Evolutionary conservation across 2,113 vertebrate genomes (phyloP).

Genomic region (Cavia aperea): DNA sequence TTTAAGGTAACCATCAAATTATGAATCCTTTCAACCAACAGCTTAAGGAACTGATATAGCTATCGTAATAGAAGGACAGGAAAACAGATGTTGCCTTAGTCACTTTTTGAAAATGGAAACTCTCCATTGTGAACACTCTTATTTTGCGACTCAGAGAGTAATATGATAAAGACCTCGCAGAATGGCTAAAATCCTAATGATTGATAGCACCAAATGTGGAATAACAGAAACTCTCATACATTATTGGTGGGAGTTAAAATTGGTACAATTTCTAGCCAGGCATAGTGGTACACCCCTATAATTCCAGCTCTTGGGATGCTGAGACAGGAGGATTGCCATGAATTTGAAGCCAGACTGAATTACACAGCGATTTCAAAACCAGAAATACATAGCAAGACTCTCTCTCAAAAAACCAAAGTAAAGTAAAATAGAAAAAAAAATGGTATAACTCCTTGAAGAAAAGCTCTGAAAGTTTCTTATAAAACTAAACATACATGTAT

Average conservation of each 20-base stretch:
- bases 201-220: neutral
- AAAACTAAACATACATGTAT: slow-evolving; percentile 19
- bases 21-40: neutral
- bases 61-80: neutral
- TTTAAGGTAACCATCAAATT: neutral
- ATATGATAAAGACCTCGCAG: neutral
- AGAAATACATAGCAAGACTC: neutral
- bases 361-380: neutral
- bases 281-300: neutral
- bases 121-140: neutral
- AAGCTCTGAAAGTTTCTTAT: slow-evolving; percentile 7
- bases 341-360: neutral
- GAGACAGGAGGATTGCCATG: neutral
- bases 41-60: neutral
- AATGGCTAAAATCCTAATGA: neutral
- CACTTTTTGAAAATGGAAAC: neutral
- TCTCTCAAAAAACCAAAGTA: neutral
- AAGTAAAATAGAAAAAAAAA: neutral
- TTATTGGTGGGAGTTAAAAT: neutral
- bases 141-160: slow-evolving; percentile 25
- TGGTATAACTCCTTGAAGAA: neutral
- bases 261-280: neutral
- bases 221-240: neutral
- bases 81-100: neutral
- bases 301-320: neutral